These are phyloP conservation scores for Drosophila phalerata DNA, from an alignment of 2,888 invertebrate species.

Conservation along the genomic window DNA sequence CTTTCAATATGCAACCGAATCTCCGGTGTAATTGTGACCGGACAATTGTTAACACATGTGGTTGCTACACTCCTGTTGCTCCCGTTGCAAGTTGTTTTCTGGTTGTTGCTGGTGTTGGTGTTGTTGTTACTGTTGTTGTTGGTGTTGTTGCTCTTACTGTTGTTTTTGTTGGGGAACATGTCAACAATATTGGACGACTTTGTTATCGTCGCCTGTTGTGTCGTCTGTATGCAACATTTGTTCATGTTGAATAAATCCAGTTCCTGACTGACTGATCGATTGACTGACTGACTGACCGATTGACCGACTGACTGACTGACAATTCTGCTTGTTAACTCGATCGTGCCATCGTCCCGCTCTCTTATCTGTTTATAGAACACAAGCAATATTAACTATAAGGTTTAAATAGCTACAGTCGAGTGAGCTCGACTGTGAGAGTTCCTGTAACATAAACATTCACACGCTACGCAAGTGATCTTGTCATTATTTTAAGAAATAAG, in stretches of 20 bases:
- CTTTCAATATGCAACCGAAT: slow-evolving; percentile 34
- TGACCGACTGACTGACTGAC: background rate
- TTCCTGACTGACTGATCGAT: background rate
- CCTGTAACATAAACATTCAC: background rate
- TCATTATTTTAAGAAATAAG: no score
- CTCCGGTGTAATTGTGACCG: slow-evolving; percentile 28
- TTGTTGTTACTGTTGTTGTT: slow-evolving; percentile 8
- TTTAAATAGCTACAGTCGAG: background rate
- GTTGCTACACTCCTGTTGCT: background rate
- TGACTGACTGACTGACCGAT: background rate
- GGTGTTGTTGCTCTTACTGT: slow-evolving; percentile 1
- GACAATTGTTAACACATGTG: slow-evolving; percentile 14
- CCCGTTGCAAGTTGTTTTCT: slow-evolving; percentile 7
- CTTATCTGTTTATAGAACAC: background rate
- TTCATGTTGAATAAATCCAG: slow-evolving; percentile 41
- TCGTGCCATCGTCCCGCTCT: background rate
- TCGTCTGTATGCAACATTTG: slow-evolving; percentile 44
- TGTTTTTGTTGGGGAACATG: slow-evolving; percentile 8
- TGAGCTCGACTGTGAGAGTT: background rate
- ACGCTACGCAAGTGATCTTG: no score
- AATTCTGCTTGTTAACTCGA: background rate
- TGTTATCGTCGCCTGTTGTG: slow-evolving; percentile 35
- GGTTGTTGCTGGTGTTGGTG: slow-evolving; percentile 11
- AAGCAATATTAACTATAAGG: background rate
- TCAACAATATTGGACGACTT: slow-evolving; percentile 35